Conservation (phyloP, 2,113 vertebrate species). For the Trematocara variabile region DNA sequence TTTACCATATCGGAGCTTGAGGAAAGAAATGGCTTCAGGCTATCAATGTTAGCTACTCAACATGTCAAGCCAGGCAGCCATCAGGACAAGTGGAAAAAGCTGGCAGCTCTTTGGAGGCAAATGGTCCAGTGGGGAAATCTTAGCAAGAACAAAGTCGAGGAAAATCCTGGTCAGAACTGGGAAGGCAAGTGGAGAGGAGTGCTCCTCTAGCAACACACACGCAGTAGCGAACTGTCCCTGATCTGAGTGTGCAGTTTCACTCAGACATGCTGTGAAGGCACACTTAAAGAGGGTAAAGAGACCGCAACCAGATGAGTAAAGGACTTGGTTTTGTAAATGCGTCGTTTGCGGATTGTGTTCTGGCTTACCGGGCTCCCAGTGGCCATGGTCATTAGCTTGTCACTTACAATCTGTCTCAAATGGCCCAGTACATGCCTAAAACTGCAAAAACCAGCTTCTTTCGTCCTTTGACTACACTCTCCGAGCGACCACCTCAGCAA, state of each 20-base stretch:
- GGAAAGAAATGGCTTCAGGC: constrained; percentile 15
- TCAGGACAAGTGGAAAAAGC: not conserved
- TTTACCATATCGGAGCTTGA: not conserved
- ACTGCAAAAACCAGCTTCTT: not conserved
- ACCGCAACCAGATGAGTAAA: not conserved
- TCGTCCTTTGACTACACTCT: not conserved
- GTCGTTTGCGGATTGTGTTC: constrained; percentile 35
- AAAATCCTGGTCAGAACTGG: constrained; percentile 8
- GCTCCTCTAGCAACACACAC: not conserved
- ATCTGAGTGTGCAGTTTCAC: constrained; percentile 15
- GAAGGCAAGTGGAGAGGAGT: not conserved
- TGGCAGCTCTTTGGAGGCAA: constrained; percentile 3
- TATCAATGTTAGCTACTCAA: not conserved
- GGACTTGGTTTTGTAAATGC: constrained; percentile 5
- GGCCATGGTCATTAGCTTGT: constrained; percentile 56
- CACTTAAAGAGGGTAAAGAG: not conserved
- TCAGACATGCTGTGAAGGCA: not conserved
- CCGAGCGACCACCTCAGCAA: not conserved
- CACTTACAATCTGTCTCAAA: constrained; percentile 61
- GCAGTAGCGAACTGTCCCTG: constrained; percentile 16
- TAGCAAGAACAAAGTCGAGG: not conserved
- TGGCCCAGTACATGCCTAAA: not conserved
- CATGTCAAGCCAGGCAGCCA: constrained; percentile 6
- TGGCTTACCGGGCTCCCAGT: constrained; percentile 13
- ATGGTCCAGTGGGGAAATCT: constrained; percentile 31